These are phyloP conservation scores for Portunus trituberculatus DNA, from an alignment of 1,140 invertebrate genomes.

Conservation along the genomic window DNA sequence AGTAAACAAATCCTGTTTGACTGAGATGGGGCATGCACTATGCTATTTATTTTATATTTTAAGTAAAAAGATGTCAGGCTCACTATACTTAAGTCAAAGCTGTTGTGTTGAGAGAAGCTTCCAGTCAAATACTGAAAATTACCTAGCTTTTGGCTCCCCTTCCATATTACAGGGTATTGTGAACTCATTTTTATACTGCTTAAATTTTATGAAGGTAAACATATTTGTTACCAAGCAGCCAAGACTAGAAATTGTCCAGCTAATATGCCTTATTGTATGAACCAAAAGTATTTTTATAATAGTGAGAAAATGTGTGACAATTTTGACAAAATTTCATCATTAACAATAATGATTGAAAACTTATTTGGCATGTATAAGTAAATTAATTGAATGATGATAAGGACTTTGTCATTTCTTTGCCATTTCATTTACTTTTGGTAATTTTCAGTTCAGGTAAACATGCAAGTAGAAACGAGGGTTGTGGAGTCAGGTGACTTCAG, in stretches of 20 bases:
- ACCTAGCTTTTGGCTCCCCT: background rate
- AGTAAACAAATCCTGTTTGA: background rate
- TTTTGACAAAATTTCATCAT: background rate
- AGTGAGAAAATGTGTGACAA: background rate
- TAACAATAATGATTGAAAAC: background rate
- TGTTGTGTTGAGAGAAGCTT: background rate
- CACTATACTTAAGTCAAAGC: background rate
- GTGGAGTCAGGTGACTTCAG: no score
- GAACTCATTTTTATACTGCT: no score
- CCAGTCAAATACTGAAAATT: background rate
- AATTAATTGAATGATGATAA: background rate
- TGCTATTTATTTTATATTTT: background rate
- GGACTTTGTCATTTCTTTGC: no score
- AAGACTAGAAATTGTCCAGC: background rate
- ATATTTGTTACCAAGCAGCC: background rate
- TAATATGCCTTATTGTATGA: conserved; percentile 23
- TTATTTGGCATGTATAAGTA: background rate
- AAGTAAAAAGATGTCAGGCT: background rate
- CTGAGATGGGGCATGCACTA: background rate
- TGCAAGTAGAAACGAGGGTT: no score
- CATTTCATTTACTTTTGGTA: background rate
- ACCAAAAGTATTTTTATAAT: background rate
- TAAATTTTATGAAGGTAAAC: background rate
- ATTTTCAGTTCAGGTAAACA: conserved; percentile 6
- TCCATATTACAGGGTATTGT: background rate